Percentiles rank a stretch among this genome's conserved stretches.
Evolutionary conservation across 2,888 invertebrate species (phyloP).

Genomic region (Branchellion lobata): DNA sequence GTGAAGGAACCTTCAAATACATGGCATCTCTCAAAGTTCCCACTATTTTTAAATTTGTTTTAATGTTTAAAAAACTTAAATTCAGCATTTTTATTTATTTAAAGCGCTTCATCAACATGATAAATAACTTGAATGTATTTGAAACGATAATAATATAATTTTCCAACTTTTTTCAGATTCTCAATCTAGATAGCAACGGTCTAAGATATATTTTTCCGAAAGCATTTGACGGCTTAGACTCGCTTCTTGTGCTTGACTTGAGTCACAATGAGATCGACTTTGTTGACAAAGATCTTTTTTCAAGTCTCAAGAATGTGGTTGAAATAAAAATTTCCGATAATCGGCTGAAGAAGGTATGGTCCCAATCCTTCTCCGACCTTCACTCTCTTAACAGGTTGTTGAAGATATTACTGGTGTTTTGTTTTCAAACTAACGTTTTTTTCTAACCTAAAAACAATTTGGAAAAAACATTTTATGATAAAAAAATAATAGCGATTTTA

Average conservation of each 20-base stretch:
- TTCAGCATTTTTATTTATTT: too few relatives aligned
- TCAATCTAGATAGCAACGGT: slow-evolving; percentile 51
- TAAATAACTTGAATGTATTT: neutral
- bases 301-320: slow-evolving; percentile 46
- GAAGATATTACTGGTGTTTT: neutral
- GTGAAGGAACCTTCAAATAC: slow-evolving; percentile 49
- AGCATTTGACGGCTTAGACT: slow-evolving; percentile 48
- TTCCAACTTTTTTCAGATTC: slow-evolving; percentile 34
- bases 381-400: slow-evolving; percentile 40
- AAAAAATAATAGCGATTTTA: too few relatives aligned
- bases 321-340: slow-evolving; percentile 49
- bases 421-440: neutral
- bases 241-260: slow-evolving; percentile 47
- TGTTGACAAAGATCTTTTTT: slow-evolving; percentile 47
- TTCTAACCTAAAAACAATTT: neutral
- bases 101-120: neutral
- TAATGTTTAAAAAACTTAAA: too few relatives aligned
- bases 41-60: too few relatives aligned
- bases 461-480: too few relatives aligned
- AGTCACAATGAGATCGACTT: slow-evolving; percentile 50
- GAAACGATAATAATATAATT: neutral
- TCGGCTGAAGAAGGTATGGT: slow-evolving; percentile 48
- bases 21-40: slow-evolving; percentile 46
- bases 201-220: slow-evolving; percentile 45
- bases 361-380: slow-evolving; percentile 46